Percentiles rank a stretch among this genome's conserved stretches.
Evolutionary conservation across 2,113 vertebrate species (phyloP).

Genomic region (Salminus brasiliensis): DNA sequence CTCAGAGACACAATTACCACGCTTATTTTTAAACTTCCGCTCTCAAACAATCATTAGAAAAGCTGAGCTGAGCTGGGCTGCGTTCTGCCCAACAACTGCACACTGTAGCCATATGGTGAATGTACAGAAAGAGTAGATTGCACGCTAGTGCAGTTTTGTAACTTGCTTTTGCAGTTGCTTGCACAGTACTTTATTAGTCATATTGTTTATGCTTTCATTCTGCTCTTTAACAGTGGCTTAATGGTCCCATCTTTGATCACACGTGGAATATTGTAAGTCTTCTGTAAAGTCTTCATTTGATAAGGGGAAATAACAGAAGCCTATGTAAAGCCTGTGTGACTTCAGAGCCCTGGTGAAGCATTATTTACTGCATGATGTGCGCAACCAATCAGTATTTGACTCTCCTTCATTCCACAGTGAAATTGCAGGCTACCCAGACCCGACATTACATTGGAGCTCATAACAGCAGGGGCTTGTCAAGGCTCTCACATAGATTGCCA

Average conservation of each 20-base stretch:
- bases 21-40: slow-evolving; percentile 52
- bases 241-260: background rate
- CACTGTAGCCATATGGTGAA: slow-evolving; percentile 45
- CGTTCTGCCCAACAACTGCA: background rate
- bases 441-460: background rate
- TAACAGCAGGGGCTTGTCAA: background rate
- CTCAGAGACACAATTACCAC: slow-evolving; percentile 42
- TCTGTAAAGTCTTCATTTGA: background rate
- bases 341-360: background rate
- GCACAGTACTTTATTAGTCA: background rate
- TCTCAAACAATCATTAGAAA: slow-evolving; percentile 41
- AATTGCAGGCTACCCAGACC: background rate
- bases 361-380: background rate
- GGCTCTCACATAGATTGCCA: background rate
- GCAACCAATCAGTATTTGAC: background rate
- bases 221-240: background rate
- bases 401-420: background rate
- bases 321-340: background rate
- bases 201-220: no score
- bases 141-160: slow-evolving; percentile 1
- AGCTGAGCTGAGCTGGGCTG: slow-evolving; percentile 16
- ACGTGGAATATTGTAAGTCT: background rate
- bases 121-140: slow-evolving; percentile 29
- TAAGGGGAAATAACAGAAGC: background rate
- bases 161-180: slow-evolving; percentile 10